phyloP scores from a whole-genome alignment of 2,888 invertebrate species.

The Syritta pipiens region DNA sequence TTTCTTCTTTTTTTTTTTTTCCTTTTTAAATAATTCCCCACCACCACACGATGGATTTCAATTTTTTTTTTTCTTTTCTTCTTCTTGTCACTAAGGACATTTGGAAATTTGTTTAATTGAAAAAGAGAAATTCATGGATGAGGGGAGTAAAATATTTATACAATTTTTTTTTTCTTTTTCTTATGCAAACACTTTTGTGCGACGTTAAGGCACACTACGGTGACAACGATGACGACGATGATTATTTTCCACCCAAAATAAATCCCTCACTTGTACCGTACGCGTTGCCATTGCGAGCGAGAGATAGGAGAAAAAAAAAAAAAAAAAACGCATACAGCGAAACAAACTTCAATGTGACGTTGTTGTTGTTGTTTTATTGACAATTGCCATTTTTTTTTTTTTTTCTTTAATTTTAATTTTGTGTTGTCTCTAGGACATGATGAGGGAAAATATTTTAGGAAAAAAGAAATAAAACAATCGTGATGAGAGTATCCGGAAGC shows the following conservation, averaged over 20 bases:
- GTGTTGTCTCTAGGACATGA: background rate
- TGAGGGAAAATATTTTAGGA: background rate
- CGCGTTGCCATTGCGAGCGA: slow-evolving; percentile 9
- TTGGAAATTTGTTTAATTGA: too few species aligned
- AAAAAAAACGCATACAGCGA: slow-evolving; percentile 7
- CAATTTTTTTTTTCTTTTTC: background rate
- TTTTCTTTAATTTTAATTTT: background rate
- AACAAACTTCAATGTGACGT: background rate
- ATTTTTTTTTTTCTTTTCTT: too few species aligned
- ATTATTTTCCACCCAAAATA: slow-evolving; percentile 31
- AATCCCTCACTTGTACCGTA: slow-evolving; percentile 7
- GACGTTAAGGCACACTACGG: slow-evolving; percentile 2
- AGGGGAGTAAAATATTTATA: background rate
- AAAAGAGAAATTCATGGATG: background rate
- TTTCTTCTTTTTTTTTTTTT: background rate
- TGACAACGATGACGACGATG: background rate
- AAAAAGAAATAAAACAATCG: background rate
- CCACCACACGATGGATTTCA: background rate
- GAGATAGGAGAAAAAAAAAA: background rate
- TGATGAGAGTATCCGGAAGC: too few species aligned
- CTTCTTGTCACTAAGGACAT: too few species aligned
- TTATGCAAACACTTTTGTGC: slow-evolving; percentile 21
- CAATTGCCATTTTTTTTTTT: background rate
- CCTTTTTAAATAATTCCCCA: background rate
- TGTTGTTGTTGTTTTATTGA: slow-evolving; percentile 2